Evolutionary conservation across 2,797 vertebrate genomes (phyloP).

Genomic region (Rallus crepitans): DNA sequence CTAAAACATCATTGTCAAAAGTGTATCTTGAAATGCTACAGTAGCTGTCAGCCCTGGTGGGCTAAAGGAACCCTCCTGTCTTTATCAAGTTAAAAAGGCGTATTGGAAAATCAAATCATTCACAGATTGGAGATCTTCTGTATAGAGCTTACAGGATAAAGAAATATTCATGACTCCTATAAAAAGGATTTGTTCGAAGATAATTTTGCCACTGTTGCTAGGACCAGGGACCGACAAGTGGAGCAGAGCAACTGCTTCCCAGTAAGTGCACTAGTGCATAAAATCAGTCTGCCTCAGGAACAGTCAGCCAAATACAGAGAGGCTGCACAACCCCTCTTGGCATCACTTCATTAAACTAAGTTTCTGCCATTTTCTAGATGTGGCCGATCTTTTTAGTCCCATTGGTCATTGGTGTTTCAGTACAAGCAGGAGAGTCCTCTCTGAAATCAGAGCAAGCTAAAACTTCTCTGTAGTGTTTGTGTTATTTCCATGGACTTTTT

Average conservation of each 20-base stretch:
- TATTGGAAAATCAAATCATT: constrained; percentile 59
- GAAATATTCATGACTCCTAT: constrained; percentile 40
- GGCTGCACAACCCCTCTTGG: background rate
- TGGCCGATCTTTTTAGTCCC: background rate
- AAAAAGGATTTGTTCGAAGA: constrained; percentile 42
- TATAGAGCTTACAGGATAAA: constrained; percentile 26
- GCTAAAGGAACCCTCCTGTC: background rate
- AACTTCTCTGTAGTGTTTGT: background rate
- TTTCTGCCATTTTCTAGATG: background rate
- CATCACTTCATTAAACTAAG: background rate
- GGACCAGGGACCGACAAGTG: background rate
- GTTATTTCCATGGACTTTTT: background rate
- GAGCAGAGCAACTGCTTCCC: background rate
- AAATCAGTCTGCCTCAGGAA: background rate
- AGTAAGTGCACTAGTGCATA: background rate
- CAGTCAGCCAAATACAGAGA: background rate
- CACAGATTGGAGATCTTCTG: constrained; percentile 49
- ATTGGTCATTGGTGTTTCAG: background rate
- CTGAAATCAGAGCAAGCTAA: background rate
- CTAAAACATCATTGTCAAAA: constrained; percentile 16
- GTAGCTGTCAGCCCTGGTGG: constrained; percentile 4
- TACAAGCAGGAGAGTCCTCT: background rate
- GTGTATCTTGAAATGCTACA: background rate
- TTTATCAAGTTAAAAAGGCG: constrained; percentile 22
- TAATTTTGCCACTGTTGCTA: constrained; percentile 56